Conservation (phyloP, 2,888 invertebrate genomes). For the Ophioninae sp. region DNA sequence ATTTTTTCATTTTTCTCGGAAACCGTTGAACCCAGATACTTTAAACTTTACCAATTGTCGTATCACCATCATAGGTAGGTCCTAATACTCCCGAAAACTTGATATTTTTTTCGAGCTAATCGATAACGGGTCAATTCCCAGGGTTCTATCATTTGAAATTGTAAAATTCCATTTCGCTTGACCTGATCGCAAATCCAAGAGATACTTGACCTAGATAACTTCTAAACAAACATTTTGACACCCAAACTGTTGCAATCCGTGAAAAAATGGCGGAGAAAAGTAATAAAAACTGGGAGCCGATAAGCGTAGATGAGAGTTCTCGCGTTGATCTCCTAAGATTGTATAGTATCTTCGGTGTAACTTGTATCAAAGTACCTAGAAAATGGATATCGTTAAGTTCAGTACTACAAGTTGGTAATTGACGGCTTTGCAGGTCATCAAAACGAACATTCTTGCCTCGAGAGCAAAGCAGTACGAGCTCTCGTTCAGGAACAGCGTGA, state of each 20-base stretch:
- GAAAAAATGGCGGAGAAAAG: neutral
- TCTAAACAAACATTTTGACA: neutral
- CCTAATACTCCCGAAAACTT: neutral
- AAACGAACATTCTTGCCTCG: constrained; percentile 78
- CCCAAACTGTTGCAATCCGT: neutral
- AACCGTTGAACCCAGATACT: neutral
- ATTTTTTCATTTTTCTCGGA: neutral
- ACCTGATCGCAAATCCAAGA: neutral
- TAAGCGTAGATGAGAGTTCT: neutral
- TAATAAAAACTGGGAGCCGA: neutral
- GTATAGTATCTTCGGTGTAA: no score
- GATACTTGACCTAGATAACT: neutral
- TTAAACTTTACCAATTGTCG: neutral
- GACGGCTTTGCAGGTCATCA: constrained; percentile 73
- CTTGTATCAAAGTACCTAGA: neutral
- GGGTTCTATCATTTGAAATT: neutral
- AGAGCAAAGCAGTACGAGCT: constrained; percentile 79
- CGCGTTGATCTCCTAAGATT: neutral
- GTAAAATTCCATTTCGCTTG: neutral
- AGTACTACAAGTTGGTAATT: neutral
- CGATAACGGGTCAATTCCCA: neutral
- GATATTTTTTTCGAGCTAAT: neutral
- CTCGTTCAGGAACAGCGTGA: constrained; percentile 77
- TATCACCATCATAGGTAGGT: neutral
- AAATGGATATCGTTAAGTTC: neutral